Evolutionary conservation across 2,888 invertebrate genomes (phyloP), one percentile per base, ranked within the genome.

Genomic region (Melipona beecheii): DNA sequence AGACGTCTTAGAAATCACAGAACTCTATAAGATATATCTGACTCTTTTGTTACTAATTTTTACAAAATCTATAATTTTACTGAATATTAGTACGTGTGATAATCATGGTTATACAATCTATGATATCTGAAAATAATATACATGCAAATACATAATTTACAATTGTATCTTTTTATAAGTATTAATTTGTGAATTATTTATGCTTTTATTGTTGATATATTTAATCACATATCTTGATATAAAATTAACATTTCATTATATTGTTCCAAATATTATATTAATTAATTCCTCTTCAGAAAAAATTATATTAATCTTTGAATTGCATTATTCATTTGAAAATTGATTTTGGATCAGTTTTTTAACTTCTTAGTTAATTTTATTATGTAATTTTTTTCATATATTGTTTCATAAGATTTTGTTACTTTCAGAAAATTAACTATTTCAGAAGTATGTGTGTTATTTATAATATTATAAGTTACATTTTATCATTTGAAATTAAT

Each of bases 101-200:
- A 31, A 43, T 58, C 50, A 71, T 66, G 49, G 11, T 80, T 74
- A 58, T 66, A 58, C 56, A 81, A 70, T 82, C 15, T 69, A 36
- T 24, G 31, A 60, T 62, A 52, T 49, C 21, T 82, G n/a, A 36
- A 31, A 31, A 69, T 76, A 66, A 13, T n/a, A 60, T 4, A 27
- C 31, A 54, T 43, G 54, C 15, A 60, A 68, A 13, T 21, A 9
- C 43, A 43, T 43, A 19, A 68, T 49, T 70, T 52, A 27, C 19
- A 27, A 15, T 27, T 36, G 64, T 15, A 75, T 0, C 19, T 73
- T 65, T 65, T 58, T 31, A 49, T 4, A 65, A 58, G n/a, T 15
- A 19, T 58, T 27, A 17, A 5, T 56, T 58, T 65, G 13, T 49
- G 3, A 21, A 50, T 54, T 54, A 31, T 36, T 19, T 65, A 19